Evolutionary conservation across 1,140 invertebrate species (phyloP), one percentile per base, ranked within the genome.

Genomic region (Drosophila parabipectinata): DNA sequence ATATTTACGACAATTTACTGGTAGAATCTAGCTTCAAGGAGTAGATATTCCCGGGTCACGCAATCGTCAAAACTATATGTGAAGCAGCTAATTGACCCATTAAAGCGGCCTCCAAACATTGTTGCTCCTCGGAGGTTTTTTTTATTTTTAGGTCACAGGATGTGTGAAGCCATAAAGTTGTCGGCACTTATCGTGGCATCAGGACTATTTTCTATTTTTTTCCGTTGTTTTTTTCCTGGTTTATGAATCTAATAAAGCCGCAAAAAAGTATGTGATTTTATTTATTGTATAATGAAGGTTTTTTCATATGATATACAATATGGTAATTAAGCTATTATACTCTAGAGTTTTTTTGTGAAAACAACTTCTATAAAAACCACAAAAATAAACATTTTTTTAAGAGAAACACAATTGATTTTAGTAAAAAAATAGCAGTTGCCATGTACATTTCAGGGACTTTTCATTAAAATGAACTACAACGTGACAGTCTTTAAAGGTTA

Each of bases 21-120:
- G 21, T 26, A 48, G 26, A 57, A 37, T 47, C 39, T 15, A 9
- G 30, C 3, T 26, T 6, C 9, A 3, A 48, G 14, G 10, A 10
- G 21, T 54, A 45, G 21, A 74, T 58, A 69, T 37, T 74, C 14
- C 10, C 18, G 60, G 67, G 72, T 66, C 72, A 75, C 71, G 72
- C 72, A 74, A 75, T 26, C 32, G 44, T 30, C 51, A 26, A 26
- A 56, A 9, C 51, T 63, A 57, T 57, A 66, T 63, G 59, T 24
- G 63, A 67, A 28, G 30, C 44, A 39, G 63, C 54, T 72, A 72
- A 72, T 72, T 72, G 67, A 72, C 67, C 67, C 55, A 72, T 72
- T 60, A 60, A 60, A 72, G 26, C 34, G 64, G 24, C 41, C 44
- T 34, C 51, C 3, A 30, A 39, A 56, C 41, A 69, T 64, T 64